Evolutionary conservation across 2,888 invertebrate species (phyloP), one percentile per base, ranked within the genome.

Genomic region (Pterobdella sp.): DNA sequence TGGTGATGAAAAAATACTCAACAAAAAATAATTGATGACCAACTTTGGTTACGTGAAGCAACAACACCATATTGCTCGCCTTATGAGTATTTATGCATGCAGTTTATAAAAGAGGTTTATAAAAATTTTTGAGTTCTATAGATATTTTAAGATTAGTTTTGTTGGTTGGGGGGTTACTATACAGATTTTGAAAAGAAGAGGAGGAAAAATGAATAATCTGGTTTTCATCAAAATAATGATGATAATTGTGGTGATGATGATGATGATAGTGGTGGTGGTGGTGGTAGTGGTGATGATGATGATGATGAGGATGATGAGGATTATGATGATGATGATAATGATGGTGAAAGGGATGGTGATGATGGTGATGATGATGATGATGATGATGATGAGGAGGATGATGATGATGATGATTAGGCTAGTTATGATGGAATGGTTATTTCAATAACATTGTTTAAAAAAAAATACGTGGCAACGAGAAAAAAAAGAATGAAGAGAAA

Each of bases 311-410:
- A 68, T 68, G 4, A 68, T 68, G 36, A 68, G 35, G 36, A 68
- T 36, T 18, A 68, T 68, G 36, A 68, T 36, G 36, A 68, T 68
- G 36, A 68, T 52, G 69, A 69, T 69, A 52, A 69, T 31, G 36
- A 68, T 68, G 36, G 37, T 68, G 36, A 68, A 37, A n/a, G 37
- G 35, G 36, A 68, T 68, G 36, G 37, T 68, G 36, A 68, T 68
- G 36, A 68, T 68, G 36, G 37, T 68, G 36, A 68, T 68, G 36
- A 68, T 68, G 36, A 68, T 68, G 36, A 68, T 68, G 36, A 68
- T 68, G 36, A 68, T 68, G 36, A 68, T 68, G 36, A 68, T 68
- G 36, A 68, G 35, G 36, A 68, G 35, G 36, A 68, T 68, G 36
- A 68, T 68, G 36, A 68, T 68, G 36, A 68, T 68, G 36, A 68